phyloP scores from a whole-genome alignment of 2,888 invertebrate genomes.

The Cephus rjabovi region DNA sequence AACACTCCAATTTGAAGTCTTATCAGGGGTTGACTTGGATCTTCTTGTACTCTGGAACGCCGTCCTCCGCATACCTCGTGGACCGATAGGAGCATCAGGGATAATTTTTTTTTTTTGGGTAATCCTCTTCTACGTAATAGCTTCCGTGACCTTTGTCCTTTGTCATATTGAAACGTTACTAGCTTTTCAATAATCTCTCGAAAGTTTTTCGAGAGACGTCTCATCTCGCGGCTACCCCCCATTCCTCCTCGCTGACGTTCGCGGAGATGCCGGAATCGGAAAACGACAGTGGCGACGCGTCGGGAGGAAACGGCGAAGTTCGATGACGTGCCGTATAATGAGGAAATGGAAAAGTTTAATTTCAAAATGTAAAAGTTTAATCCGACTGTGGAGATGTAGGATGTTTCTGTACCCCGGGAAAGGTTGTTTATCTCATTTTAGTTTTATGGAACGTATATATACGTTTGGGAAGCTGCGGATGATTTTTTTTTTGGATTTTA shows the following conservation, averaged over 20 bases:
- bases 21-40: background rate
- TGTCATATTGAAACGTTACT: background rate
- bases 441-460: background rate
- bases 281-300: background rate
- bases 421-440: background rate
- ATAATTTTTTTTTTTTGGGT: background rate
- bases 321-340: no score
- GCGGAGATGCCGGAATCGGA: background rate
- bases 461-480: background rate
- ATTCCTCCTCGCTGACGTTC: background rate
- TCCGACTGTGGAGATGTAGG: background rate
- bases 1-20: constrained; percentile 2
- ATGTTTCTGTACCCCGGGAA: background rate
- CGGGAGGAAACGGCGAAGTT: no score
- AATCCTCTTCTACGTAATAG: background rate
- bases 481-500: background rate
- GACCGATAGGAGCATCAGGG: background rate
- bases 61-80: background rate
- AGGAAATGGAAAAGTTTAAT: background rate
- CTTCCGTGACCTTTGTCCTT: background rate
- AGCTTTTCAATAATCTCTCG: background rate
- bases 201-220: background rate
- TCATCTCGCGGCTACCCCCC: background rate
- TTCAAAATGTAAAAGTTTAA: background rate
- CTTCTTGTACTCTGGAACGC: background rate